phyloP scores from a whole-genome alignment of 2,888 invertebrate species.

The Agriopis aurantiaria region DNA sequence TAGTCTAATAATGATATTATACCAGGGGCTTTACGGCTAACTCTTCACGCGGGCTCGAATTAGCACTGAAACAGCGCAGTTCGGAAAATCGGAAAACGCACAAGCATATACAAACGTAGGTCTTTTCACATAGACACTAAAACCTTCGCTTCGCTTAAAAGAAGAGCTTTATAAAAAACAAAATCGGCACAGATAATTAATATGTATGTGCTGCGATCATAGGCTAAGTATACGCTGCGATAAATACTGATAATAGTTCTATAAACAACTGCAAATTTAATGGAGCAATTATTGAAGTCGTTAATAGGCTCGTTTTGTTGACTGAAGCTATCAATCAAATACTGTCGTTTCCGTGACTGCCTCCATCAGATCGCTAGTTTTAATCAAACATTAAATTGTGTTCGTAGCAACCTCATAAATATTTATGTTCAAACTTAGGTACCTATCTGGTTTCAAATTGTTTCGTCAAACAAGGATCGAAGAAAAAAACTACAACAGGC shows the following conservation, averaged over 20 bases:
- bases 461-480: too few relatives aligned
- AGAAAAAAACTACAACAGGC: too few relatives aligned
- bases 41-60: too few relatives aligned
- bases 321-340: slow-evolving; percentile 29
- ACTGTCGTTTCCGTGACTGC: slow-evolving; percentile 19
- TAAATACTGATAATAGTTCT: slow-evolving; percentile 13
- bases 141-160: too few relatives aligned
- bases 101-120: too few relatives aligned
- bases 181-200: neutral
- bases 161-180: neutral
- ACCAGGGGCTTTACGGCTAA: too few relatives aligned
- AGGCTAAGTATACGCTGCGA: neutral
- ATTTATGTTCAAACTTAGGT: slow-evolving; percentile 8
- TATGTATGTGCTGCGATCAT: slow-evolving; percentile 1
- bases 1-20: neutral
- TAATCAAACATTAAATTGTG: slow-evolving; percentile 29
- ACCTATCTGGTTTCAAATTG: too few relatives aligned
- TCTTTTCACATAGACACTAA: too few relatives aligned
- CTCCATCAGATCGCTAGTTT: slow-evolving; percentile 17
- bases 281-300: slow-evolving; percentile 19
- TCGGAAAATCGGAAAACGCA: too few relatives aligned
- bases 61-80: too few relatives aligned
- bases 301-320: slow-evolving; percentile 12
- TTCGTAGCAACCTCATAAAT: slow-evolving; percentile 21
- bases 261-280: slow-evolving; percentile 16